Conservation (phyloP, 2,888 invertebrate genomes). For the Penaeus monodon region DNA sequence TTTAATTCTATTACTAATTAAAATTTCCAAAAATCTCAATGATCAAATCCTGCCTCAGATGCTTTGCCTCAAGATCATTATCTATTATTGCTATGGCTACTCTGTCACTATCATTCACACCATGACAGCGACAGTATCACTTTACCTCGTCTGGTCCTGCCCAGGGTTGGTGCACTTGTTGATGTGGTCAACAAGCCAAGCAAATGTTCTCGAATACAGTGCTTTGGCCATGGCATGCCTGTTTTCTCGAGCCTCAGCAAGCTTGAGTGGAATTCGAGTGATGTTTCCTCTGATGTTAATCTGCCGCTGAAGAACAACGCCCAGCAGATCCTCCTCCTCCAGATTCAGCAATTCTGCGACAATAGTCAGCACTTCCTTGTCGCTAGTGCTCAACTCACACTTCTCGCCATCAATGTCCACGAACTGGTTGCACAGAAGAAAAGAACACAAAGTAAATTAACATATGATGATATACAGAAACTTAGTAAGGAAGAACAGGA, state of each 20-base stretch:
- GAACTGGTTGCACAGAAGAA: slow-evolving; percentile 67
- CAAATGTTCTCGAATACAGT: slow-evolving; percentile 88
- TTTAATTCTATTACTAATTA: not conserved
- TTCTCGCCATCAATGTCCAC: slow-evolving; percentile 87
- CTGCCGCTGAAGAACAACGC: slow-evolving; percentile 82
- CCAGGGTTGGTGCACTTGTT: slow-evolving; percentile 93
- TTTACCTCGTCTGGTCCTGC: slow-evolving; percentile 73
- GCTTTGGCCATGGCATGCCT: slow-evolving; percentile 94
- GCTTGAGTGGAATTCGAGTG: slow-evolving; percentile 88
- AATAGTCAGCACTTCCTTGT: slow-evolving; percentile 80
- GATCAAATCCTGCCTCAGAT: too few species aligned
- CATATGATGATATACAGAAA: not conserved
- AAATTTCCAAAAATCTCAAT: too few species aligned
- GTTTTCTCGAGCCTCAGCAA: slow-evolving; percentile 84
- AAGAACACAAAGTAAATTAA: slow-evolving; percentile 28
- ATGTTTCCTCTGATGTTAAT: slow-evolving; percentile 94
- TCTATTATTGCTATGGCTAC: too few species aligned
- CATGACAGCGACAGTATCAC: not conserved
- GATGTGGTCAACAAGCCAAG: slow-evolving; percentile 92
- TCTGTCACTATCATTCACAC: too few species aligned
- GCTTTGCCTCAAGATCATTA: too few species aligned
- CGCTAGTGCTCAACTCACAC: slow-evolving; percentile 80
- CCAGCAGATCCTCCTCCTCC: slow-evolving; percentile 80
- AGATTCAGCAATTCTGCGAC: slow-evolving; percentile 83
- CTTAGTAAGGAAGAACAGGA: slow-evolving; percentile 4